Base-by-base conservation (phyloP, 2,888 invertebrate genomes). In the Ornithoptera priamus region DNA sequence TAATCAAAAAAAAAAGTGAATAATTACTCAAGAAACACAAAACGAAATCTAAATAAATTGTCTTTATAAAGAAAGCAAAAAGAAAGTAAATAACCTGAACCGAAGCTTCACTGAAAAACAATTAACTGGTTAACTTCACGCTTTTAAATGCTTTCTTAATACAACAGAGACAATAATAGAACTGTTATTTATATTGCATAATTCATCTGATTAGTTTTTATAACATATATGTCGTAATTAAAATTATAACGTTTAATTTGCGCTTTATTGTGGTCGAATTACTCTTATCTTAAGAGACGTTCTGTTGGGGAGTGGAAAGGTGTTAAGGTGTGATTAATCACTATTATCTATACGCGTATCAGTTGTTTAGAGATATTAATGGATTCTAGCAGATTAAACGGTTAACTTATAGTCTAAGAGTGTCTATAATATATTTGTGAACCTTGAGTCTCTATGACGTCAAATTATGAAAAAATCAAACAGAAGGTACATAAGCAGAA, bases 301-400 rank as follows among this genome's bases (percentile, higher is more conserved):
- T 63, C 24, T 50, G n/a, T 30, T 24, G 46, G 46, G 68, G 42
- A 72, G 73, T 81, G 81, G 81, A 82, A 83, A 83, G 78, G 82
- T 81, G 76, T 76, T 75, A 74, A 77, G 75, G 76, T 74, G 80
- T 79, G 82, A 90, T 90, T 91, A 87, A 89, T 91, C 90, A 90
- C 82, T 82, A 86, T 90, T 85, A 89, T 78, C 80, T 78, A 68
- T 82, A 84, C 83, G 77, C 81, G 76, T 84, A 83, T 83, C 84
- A 75, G 70, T 64, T 89, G 89, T 90, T 89, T 87, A 81, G 87
- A 81, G 83, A 85, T 87, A 88, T 83, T 75, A 76, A 72, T 73
- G 86, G 89, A 83, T 88, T 89, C 58, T 86, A 80, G 71, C 72
- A 86, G 90, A 89, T 91, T 88, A 89, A 74, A 74, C 70, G 73